Evolutionary conservation across 2,888 invertebrate genomes (phyloP).

Genomic region (Ochropacha duplaris): DNA sequence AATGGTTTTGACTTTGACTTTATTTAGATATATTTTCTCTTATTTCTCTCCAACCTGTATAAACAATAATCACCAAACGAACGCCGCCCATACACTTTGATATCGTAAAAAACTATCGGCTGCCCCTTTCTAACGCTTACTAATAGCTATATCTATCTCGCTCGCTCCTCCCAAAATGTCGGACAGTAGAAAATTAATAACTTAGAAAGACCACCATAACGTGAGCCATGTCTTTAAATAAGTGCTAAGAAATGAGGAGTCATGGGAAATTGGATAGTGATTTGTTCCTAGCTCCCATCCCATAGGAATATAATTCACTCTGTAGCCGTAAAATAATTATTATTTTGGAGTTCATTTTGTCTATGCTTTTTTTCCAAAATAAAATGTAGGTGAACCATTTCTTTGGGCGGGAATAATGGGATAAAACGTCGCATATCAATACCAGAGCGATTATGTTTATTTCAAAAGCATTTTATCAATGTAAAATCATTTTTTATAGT

Average conservation of each 20-base stretch:
- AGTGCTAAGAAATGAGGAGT: slow-evolving; percentile 13
- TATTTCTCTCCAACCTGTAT: slow-evolving; percentile 29
- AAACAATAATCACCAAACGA: slow-evolving; percentile 61
- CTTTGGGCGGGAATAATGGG: background rate
- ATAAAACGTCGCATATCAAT: background rate
- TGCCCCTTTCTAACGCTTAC: slow-evolving; percentile 45
- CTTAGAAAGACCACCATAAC: slow-evolving; percentile 41
- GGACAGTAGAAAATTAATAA: slow-evolving; percentile 61
- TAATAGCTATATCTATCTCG: slow-evolving; percentile 51
- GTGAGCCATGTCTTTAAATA: slow-evolving; percentile 26
- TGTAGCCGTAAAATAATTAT: slow-evolving; percentile 72
- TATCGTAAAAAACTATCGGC: slow-evolving; percentile 45
- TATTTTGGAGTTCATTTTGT: slow-evolving; percentile 51
- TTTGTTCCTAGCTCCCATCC: slow-evolving; percentile 34
- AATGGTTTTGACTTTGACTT: too few species aligned
- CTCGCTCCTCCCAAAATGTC: slow-evolving; percentile 47
- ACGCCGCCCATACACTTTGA: slow-evolving; percentile 57
- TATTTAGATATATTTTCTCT: slow-evolving; percentile 3
- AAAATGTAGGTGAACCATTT: slow-evolving; percentile 39
- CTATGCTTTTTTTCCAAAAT: slow-evolving; percentile 41
- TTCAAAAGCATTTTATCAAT: too few species aligned
- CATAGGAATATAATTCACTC: slow-evolving; percentile 66
- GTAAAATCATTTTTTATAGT: too few species aligned
- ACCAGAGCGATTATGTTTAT: too few species aligned
- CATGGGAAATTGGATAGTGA: slow-evolving; percentile 20